These are phyloP conservation scores for Syngnathus floridae DNA, from an alignment of 2,113 vertebrate genomes.

Conservation along the genomic window DNA sequence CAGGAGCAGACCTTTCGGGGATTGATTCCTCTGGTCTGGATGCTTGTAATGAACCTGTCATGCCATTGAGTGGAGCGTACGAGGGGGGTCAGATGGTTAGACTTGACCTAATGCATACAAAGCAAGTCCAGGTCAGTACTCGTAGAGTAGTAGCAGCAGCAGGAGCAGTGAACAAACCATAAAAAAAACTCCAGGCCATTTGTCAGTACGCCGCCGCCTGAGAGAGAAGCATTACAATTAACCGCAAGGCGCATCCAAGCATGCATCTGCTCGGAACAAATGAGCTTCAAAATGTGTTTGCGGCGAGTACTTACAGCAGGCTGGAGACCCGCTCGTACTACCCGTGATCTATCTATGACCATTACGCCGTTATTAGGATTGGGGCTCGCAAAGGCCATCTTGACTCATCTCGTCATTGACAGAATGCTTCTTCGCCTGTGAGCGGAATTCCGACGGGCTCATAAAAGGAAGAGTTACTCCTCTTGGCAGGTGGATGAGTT, in stretches of 20 bases:
- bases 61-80: constrained; percentile 6
- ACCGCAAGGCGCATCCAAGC: constrained; percentile 46
- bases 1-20: constrained; percentile 9
- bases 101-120: constrained; percentile 33
- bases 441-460: constrained; percentile 66
- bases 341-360: constrained; percentile 65
- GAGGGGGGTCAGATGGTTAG: constrained; percentile 33
- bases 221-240: constrained; percentile 52
- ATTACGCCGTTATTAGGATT: constrained; percentile 63
- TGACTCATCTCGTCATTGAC: constrained; percentile 63
- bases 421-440: constrained; percentile 54
- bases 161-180: constrained; percentile 24
- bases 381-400: constrained; percentile 61
- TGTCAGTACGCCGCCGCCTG: constrained; percentile 37
- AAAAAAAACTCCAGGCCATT: constrained; percentile 43
- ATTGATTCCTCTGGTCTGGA: constrained; percentile 41
- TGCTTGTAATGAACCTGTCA: constrained; percentile 49
- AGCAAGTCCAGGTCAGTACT: constrained; percentile 9
- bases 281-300: constrained; percentile 54
- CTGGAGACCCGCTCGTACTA: constrained; percentile 36
- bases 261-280: constrained; percentile 60
- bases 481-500: constrained; percentile 61
- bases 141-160: neutral
- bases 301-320: constrained; percentile 55
- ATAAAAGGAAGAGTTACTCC: constrained; percentile 65